These are phyloP conservation scores for Microchirus variegatus DNA, from an alignment of 2,797 vertebrate genomes.

Conservation along the genomic window DNA sequence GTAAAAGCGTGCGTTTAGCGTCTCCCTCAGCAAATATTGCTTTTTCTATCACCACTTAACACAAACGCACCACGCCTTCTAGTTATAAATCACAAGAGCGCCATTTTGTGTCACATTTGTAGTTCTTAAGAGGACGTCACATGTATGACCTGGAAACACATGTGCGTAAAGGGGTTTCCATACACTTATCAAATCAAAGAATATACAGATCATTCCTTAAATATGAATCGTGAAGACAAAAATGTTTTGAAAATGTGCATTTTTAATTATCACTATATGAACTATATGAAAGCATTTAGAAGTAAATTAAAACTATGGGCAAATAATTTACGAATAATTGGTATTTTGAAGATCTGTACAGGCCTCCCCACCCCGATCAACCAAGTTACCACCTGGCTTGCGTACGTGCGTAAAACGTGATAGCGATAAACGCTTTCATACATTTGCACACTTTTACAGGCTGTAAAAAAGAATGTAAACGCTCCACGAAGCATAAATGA, in stretches of 20 bases:
- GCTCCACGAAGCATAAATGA: neutral
- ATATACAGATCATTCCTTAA: too few species aligned
- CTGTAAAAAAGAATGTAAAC: conserved; percentile 4
- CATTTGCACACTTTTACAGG: conserved; percentile 4
- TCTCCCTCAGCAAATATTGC: neutral
- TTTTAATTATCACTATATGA: too few species aligned
- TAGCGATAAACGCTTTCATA: conserved; percentile 2
- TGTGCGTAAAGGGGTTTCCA: too few species aligned
- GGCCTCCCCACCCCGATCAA: neutral
- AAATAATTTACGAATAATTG: too few species aligned
- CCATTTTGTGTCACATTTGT: neutral
- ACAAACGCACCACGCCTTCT: neutral
- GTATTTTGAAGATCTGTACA: neutral
- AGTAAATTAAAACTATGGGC: too few species aligned
- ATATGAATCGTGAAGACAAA: too few species aligned
- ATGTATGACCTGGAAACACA: neutral
- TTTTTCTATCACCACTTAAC: neutral
- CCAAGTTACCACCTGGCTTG: conserved; percentile 5
- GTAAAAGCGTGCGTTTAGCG: conserved; percentile 1
- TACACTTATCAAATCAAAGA: too few species aligned
- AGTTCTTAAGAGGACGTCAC: neutral
- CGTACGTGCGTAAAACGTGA: neutral
- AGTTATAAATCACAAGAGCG: neutral
- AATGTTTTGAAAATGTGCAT: too few species aligned
- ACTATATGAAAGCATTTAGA: too few species aligned